Conservation (phyloP, 2,888 invertebrate species). For the Drosophila atripex region DNA sequence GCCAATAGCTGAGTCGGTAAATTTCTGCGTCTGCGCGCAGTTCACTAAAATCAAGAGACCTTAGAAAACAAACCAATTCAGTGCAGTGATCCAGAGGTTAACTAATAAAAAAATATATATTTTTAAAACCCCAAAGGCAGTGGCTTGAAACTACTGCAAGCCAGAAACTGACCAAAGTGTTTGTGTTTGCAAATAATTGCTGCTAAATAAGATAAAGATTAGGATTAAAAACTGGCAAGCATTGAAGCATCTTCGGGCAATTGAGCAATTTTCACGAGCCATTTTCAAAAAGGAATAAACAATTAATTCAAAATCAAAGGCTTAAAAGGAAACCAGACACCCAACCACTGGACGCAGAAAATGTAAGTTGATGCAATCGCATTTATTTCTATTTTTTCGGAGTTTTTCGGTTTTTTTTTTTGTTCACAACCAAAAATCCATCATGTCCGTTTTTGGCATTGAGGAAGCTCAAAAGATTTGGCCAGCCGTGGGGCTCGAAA, state of each 20-base stretch:
- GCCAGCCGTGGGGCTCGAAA: slow-evolving; percentile 18
- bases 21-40: slow-evolving; percentile 80
- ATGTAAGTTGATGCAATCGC: slow-evolving; percentile 58
- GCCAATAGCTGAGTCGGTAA: slow-evolving; percentile 70
- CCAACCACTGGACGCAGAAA: slow-evolving; percentile 37
- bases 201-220: slow-evolving; percentile 18
- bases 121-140: slow-evolving; percentile 13
- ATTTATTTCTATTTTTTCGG: slow-evolving; percentile 20
- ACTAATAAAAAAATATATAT: slow-evolving; percentile 28
- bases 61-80: slow-evolving; percentile 16
- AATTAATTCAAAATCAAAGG: slow-evolving; percentile 38
- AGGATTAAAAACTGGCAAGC: slow-evolving; percentile 37
- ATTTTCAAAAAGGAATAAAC: slow-evolving; percentile 57
- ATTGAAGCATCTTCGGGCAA: slow-evolving; percentile 38
- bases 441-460: slow-evolving; percentile 47
- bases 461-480: slow-evolving; percentile 55
- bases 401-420: slow-evolving; percentile 17
- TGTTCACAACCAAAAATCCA: slow-evolving; percentile 23
- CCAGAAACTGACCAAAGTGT: slow-evolving; percentile 20
- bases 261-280: slow-evolving; percentile 61
- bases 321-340: slow-evolving; percentile 61
- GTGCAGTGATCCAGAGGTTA: slow-evolving; percentile 27
- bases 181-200: slow-evolving; percentile 17
- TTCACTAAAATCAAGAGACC: slow-evolving; percentile 29
- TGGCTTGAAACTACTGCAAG: slow-evolving; percentile 13